Evolutionary conservation across 2,113 vertebrate species (phyloP).

Genomic region (Pseudorasbora parva): DNA sequence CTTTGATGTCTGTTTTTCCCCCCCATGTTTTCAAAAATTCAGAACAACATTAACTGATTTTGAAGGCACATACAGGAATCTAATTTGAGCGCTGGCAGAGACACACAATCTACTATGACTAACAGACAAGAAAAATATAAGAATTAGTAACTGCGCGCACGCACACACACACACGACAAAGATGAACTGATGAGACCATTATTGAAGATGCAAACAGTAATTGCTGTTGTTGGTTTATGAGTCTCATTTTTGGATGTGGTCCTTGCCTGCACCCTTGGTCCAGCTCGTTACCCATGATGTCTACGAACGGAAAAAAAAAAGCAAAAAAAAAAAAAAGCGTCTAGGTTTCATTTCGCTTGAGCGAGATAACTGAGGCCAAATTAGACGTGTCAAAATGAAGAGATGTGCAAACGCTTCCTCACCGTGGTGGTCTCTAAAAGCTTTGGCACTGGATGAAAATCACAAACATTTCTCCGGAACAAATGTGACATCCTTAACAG

Average conservation of each 20-base stretch:
- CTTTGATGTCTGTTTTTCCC: conserved; percentile 7
- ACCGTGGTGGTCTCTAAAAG: conserved; percentile 30
- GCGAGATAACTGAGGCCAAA: conserved; percentile 34
- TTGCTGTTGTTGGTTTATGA: conserved; percentile 16
- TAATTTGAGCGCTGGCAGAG: conserved; percentile 8
- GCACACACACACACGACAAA: background rate
- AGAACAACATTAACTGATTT: conserved; percentile 10
- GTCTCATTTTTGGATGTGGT: conserved; percentile 7
- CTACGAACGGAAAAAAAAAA: background rate
- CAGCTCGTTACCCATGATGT: background rate
- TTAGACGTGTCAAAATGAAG: conserved; percentile 38
- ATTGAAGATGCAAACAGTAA: background rate
- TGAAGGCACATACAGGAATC: background rate
- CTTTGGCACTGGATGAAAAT: conserved; percentile 21
- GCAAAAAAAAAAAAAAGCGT: background rate
- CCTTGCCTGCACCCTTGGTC: background rate
- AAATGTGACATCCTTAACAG: conserved; percentile 40
- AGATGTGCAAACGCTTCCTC: background rate
- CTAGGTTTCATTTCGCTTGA: conserved; percentile 3
- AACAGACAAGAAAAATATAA: background rate
- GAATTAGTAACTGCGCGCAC: background rate
- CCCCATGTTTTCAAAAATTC: conserved; percentile 8
- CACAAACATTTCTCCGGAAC: conserved; percentile 36
- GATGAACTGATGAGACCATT: background rate
- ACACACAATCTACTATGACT: background rate